phyloP scores from a whole-genome alignment of 1,140 invertebrate genomes.

The Pygmarrhopalites habei region DNA sequence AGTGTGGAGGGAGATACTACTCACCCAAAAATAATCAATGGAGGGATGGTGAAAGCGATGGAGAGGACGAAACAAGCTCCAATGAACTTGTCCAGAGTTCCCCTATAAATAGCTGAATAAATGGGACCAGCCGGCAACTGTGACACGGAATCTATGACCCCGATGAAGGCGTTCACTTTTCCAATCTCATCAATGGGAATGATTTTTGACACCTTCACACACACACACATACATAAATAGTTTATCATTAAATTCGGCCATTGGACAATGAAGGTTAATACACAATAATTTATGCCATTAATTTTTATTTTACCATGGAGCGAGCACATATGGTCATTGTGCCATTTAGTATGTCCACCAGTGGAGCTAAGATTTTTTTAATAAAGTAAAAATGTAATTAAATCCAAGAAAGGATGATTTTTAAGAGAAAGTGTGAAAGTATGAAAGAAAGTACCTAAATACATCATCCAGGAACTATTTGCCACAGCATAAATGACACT shows the following conservation, averaged over 20 bases:
- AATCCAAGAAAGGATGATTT: too few relatives aligned
- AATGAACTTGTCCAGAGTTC: constrained; percentile 22
- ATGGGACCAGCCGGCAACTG: constrained; percentile 29
- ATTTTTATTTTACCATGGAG: too few relatives aligned
- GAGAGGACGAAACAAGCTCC: constrained; percentile 34
- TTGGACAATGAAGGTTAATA: too few relatives aligned
- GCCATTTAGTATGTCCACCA: constrained; percentile 51
- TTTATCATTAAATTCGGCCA: too few relatives aligned
- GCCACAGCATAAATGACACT: constrained; percentile 74
- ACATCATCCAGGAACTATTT: constrained; percentile 65
- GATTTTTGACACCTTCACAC: constrained; percentile 53
- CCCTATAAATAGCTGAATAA: constrained; percentile 28
- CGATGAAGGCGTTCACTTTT: constrained; percentile 33
- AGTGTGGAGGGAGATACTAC: too few relatives aligned
- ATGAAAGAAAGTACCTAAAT: constrained; percentile 54
- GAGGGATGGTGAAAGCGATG: constrained; percentile 25
- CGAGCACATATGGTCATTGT: constrained; percentile 49
- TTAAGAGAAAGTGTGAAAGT: too few relatives aligned
- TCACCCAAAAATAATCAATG: constrained; percentile 26
- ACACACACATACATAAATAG: too few relatives aligned
- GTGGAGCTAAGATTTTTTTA: constrained; percentile 41
- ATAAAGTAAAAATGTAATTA: too few relatives aligned
- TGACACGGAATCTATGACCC: constrained; percentile 24
- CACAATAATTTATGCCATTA: too few relatives aligned
- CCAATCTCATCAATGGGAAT: constrained; percentile 41